A percentile compares a stretch with the other conserved stretches of the same genome.
Conservation (phyloP, 2,797 vertebrate genomes). For the Pagetopsis macropterus region DNA sequence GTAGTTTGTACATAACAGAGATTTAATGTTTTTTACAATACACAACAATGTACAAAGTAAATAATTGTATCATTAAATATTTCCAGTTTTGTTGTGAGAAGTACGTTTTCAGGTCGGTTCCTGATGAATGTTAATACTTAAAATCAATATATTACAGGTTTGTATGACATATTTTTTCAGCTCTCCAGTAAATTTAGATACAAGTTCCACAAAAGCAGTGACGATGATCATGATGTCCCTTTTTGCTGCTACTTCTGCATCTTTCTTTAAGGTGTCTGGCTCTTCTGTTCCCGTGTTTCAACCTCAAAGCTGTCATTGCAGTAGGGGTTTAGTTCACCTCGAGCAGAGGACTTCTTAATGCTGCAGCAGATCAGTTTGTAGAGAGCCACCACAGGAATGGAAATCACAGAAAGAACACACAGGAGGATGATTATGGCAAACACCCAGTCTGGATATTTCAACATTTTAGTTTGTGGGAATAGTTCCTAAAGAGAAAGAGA, state of each 20-base stretch:
- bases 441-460: conserved; percentile 87
- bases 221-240: conserved; percentile 3
- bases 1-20: too few relatives aligned
- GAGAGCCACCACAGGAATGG: conserved; percentile 83
- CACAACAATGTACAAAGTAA: not conserved
- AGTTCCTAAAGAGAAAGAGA: conserved; percentile 67
- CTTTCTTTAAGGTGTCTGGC: not conserved
- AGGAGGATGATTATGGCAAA: conserved; percentile 83
- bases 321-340: conserved; percentile 38
- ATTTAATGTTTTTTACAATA: too few relatives aligned
- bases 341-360: not conserved
- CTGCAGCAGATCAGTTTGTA: conserved; percentile 69
- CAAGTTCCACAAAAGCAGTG: not conserved
- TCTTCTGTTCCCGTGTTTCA: conserved; percentile 18
- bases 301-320: conserved; percentile 54
- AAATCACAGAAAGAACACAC: conserved; percentile 75
- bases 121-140: not conserved
- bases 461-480: conserved; percentile 84
- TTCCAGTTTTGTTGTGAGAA: conserved; percentile 10
- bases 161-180: not conserved
- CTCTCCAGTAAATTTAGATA: not conserved
- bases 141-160: not conserved
- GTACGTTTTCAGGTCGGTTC: not conserved
- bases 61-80: conserved; percentile 14
- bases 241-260: not conserved